Percentiles rank a stretch among this genome's conserved stretches.
Evolutionary conservation across 2,113 vertebrate genomes (phyloP).

Genomic region (Gracilinanus agilis): DNA sequence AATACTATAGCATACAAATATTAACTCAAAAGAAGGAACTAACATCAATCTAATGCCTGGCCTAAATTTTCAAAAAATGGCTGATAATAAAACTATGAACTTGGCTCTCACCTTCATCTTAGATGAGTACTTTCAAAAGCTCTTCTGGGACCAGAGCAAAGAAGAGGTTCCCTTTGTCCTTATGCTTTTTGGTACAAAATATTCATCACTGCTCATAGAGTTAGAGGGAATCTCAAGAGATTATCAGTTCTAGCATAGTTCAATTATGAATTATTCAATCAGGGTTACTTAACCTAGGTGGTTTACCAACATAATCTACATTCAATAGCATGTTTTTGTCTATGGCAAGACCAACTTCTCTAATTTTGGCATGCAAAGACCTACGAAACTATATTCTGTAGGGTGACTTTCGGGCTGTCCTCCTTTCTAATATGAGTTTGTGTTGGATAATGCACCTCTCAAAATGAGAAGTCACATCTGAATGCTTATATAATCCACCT

Average conservation of each 20-base stretch:
- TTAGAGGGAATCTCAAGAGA: not conserved
- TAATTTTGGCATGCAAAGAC: too few species aligned
- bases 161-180: not conserved
- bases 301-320: too few species aligned
- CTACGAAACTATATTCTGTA: too few species aligned
- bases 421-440: too few species aligned
- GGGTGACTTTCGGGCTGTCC: too few species aligned
- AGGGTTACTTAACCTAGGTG: not conserved
- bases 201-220: not conserved
- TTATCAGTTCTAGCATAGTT: not conserved
- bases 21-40: not conserved
- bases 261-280: not conserved
- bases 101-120: not conserved
- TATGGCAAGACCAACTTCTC: too few species aligned
- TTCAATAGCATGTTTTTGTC: too few species aligned
- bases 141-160: not conserved
- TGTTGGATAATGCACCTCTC: too few species aligned
- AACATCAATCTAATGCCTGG: not conserved
- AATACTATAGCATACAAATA: not conserved
- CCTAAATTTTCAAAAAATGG: not conserved
- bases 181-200: not conserved
- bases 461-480: too few species aligned
- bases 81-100: not conserved
- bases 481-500: too few species aligned
- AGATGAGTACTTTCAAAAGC: not conserved